phyloP scores from a whole-genome alignment of 2,113 vertebrate species.

The Pachypanchax playfairii region DNA sequence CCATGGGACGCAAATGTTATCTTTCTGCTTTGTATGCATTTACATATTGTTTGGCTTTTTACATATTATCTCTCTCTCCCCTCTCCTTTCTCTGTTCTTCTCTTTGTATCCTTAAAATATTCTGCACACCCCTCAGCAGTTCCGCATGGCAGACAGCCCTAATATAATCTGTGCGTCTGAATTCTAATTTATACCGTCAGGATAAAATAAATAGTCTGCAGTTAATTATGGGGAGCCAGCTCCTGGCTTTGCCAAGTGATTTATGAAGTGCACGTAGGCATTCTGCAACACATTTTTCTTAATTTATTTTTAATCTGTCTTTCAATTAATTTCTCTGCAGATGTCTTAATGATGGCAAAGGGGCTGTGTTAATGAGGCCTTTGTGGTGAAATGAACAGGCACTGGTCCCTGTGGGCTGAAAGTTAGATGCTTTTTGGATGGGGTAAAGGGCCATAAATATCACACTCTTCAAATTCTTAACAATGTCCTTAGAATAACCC shows the following conservation, averaged over 20 bases:
- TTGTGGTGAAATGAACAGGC: conserved; percentile 73
- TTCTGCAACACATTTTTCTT: conserved; percentile 97
- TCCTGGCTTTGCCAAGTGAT: conserved; percentile 92
- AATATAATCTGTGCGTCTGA: conserved; percentile 98
- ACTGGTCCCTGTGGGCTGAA: conserved; percentile 32
- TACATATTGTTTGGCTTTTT: conserved; percentile 68
- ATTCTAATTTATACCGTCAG: conserved; percentile 98
- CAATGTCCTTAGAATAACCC: conserved; percentile 9
- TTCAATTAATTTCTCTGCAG: conserved; percentile 98
- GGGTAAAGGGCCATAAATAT: conserved; percentile 38
- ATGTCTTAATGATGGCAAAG: conserved; percentile 96
- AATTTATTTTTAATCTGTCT: conserved; percentile 99
- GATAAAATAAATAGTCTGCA: conserved; percentile 99
- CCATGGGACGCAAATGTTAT: conserved; percentile 61
- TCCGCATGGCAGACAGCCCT: conserved; percentile 92
- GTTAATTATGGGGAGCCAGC: conserved; percentile 93
- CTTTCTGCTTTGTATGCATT: conserved; percentile 70
- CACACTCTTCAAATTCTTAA: not conserved
- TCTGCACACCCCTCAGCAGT: conserved; percentile 86
- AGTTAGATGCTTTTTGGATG: conserved; percentile 43
- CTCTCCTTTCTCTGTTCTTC: conserved; percentile 55
- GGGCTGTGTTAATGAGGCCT: conserved; percentile 87
- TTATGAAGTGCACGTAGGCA: conserved; percentile 91
- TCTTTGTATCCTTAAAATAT: conserved; percentile 90
- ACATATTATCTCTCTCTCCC: conserved; percentile 50